These are phyloP conservation scores for Achatina immaculata DNA, from an alignment of 1,140 invertebrate species.

Conservation along the genomic window DNA sequence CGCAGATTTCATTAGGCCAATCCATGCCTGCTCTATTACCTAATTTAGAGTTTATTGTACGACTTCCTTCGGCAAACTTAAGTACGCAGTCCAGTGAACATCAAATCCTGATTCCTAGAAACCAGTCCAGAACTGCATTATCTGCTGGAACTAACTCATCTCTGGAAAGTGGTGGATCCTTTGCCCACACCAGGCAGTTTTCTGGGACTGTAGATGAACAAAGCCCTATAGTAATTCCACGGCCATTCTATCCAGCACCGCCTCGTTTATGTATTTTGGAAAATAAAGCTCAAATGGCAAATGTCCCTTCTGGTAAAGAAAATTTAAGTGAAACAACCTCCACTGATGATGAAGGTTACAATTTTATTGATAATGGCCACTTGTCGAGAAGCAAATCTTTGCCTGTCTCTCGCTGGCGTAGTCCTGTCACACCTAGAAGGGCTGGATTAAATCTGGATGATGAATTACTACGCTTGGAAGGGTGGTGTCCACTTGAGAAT, in stretches of 20 bases:
- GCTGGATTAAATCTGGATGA: background rate
- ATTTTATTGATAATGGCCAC: background rate
- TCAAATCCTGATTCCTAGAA: background rate
- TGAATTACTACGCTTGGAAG: slow-evolving; percentile 23
- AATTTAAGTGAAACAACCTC: background rate
- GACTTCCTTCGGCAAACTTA: background rate
- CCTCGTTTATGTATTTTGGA: too few species aligned
- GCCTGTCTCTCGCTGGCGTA: background rate
- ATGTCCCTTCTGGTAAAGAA: background rate
- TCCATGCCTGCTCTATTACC: background rate
- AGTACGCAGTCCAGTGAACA: background rate
- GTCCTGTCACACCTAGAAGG: background rate
- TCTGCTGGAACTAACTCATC: background rate
- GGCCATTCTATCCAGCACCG: too few species aligned
- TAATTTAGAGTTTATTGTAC: background rate
- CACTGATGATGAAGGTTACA: background rate
- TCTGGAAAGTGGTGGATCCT: background rate
- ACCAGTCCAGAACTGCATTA: background rate
- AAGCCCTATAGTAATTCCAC: too few species aligned
- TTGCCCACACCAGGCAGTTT: background rate
- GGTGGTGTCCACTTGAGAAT: slow-evolving; percentile 34
- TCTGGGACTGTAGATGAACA: background rate
- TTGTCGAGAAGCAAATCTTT: background rate
- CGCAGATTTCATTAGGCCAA: background rate
- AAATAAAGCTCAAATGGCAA: background rate